phyloP scores from a whole-genome alignment of 2,888 invertebrate genomes.

The Dynastes grantii region DNA sequence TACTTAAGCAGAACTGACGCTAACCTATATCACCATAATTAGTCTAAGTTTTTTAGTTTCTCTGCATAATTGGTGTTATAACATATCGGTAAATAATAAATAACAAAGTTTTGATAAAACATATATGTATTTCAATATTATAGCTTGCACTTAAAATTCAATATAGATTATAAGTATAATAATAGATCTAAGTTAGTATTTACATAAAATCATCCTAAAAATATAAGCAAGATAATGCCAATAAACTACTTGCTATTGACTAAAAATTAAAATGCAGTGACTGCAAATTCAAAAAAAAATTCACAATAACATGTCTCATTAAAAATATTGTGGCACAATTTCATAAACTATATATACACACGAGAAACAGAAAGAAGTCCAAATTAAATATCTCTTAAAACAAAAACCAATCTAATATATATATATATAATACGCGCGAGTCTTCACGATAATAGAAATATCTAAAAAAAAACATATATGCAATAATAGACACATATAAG shows the following conservation, averaged over 20 bases:
- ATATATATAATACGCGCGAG: constrained; percentile 36
- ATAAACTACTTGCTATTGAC: constrained; percentile 57
- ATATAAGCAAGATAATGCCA: constrained; percentile 65
- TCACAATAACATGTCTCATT: constrained; percentile 39
- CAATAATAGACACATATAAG: background rate
- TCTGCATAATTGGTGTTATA: too few relatives aligned
- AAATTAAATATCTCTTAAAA: constrained; percentile 40
- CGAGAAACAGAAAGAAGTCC: constrained; percentile 37
- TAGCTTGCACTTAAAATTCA: constrained; percentile 58
- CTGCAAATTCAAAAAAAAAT: constrained; percentile 52
- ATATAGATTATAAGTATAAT: constrained; percentile 52
- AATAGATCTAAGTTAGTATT: constrained; percentile 67
- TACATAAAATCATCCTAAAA: constrained; percentile 65
- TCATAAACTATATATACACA: constrained; percentile 49
- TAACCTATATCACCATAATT: too few relatives aligned
- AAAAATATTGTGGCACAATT: constrained; percentile 49
- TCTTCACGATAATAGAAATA: constrained; percentile 37
- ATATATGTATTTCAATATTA: constrained; percentile 62
- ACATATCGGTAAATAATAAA: constrained; percentile 25
- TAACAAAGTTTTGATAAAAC: constrained; percentile 57
- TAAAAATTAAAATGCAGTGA: constrained; percentile 53
- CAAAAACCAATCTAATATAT: constrained; percentile 28
- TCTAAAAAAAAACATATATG: constrained; percentile 18
- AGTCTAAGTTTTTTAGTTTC: too few relatives aligned
- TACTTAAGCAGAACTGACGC: too few relatives aligned